Conservation (phyloP, 2,888 invertebrate species). For the Watsonalla cultraria region DNA sequence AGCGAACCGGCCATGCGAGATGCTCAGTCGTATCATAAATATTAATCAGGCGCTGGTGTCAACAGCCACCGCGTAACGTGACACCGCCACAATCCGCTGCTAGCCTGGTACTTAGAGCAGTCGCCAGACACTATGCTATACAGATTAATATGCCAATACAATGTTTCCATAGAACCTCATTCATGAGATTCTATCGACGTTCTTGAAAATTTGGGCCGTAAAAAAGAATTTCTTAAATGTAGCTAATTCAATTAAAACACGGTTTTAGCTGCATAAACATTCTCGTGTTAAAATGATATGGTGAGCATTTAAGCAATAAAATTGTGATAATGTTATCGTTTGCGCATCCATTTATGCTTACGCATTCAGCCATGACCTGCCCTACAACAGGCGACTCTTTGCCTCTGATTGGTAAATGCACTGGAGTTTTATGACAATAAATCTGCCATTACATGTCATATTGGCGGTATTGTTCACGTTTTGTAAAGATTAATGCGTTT, state of each 20-base stretch:
- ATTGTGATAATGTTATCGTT: slow-evolving; percentile 62
- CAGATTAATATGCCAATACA: slow-evolving; percentile 34
- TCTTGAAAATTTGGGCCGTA: too few relatives aligned
- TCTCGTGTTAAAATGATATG: too few relatives aligned
- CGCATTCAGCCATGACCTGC: slow-evolving; percentile 74
- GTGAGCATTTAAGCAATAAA: slow-evolving; percentile 26
- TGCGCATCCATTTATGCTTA: slow-evolving; percentile 69
- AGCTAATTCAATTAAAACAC: too few relatives aligned
- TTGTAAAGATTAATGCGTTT: neutral
- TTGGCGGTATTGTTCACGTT: neutral
- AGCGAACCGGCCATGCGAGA: slow-evolving; percentile 77
- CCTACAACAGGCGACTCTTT: slow-evolving; percentile 49
- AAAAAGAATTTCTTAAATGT: too few relatives aligned
- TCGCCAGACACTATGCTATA: slow-evolving; percentile 47
- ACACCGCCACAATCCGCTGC: slow-evolving; percentile 71
- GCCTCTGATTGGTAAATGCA: slow-evolving; percentile 52
- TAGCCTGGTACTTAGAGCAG: slow-evolving; percentile 63
- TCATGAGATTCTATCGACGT: too few relatives aligned
- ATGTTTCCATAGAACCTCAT: slow-evolving; percentile 15
- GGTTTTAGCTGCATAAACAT: too few relatives aligned
- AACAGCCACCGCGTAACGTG: slow-evolving; percentile 79
- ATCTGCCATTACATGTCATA: slow-evolving; percentile 18
- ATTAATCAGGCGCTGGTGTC: slow-evolving; percentile 79
- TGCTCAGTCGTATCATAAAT: slow-evolving; percentile 78
- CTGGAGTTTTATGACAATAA: slow-evolving; percentile 46